Evolutionary conservation across 2,113 vertebrate genomes (phyloP).

Genomic region (Archilochus colubris): DNA sequence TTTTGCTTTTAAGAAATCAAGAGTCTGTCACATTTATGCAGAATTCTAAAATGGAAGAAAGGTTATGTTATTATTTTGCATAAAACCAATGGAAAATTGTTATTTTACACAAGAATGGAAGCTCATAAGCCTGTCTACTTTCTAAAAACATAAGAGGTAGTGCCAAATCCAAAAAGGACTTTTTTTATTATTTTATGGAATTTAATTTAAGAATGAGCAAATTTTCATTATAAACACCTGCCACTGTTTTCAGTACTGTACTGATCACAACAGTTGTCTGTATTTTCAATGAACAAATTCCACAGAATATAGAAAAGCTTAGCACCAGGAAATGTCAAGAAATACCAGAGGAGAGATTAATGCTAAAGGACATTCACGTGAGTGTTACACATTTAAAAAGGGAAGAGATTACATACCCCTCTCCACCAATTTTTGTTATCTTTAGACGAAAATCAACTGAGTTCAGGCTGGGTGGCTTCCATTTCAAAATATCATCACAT

Average conservation of each 20-base stretch:
- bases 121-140: background rate
- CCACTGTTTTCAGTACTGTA: background rate
- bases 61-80: background rate
- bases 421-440: conserved; percentile 96
- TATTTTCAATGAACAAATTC: background rate
- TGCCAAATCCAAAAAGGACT: background rate
- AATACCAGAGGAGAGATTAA: conserved; percentile 21
- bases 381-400: conserved; percentile 1
- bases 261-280: background rate
- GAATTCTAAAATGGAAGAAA: background rate
- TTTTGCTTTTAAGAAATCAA: background rate
- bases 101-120: background rate
- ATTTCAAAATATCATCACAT: conserved; percentile 98
- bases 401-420: conserved; percentile 87
- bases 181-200: background rate
- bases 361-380: background rate
- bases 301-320: background rate
- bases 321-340: conserved; percentile 26
- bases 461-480: conserved; percentile 98
- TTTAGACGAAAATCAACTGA: conserved; percentile 99
- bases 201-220: background rate
- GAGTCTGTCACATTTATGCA: background rate
- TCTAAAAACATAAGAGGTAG: background rate
- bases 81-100: background rate
- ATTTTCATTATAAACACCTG: background rate